These are phyloP conservation scores for Silurus glanis DNA, from an alignment of 2,113 vertebrate genomes.

Conservation along the genomic window DNA sequence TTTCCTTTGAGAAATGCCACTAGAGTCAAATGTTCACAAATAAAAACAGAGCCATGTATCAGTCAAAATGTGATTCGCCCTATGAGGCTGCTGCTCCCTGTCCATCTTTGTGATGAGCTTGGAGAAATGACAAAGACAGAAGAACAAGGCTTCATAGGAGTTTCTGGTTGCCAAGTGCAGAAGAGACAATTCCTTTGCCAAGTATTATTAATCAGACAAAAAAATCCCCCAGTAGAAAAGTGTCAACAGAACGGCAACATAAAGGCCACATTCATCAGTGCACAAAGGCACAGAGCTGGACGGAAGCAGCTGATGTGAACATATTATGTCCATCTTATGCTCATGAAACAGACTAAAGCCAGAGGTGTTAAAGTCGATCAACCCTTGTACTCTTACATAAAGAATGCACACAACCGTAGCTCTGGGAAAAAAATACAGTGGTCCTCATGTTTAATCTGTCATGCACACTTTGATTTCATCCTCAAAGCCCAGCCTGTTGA, in stretches of 20 bases:
- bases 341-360: constrained; percentile 54
- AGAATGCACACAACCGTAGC: constrained; percentile 58
- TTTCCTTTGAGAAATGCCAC: constrained; percentile 48
- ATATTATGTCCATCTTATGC: constrained; percentile 62
- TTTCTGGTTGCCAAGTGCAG: constrained; percentile 67
- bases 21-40: constrained; percentile 52
- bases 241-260: constrained; percentile 71
- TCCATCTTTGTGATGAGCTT: constrained; percentile 63
- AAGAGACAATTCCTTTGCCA: constrained; percentile 61
- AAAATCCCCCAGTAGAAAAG: constrained; percentile 61
- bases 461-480: constrained; percentile 62
- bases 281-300: constrained; percentile 64
- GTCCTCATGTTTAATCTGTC: constrained; percentile 63
- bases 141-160: constrained; percentile 64
- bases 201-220: constrained; percentile 65
- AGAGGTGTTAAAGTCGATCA: constrained; percentile 61
- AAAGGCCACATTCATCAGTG: constrained; percentile 67
- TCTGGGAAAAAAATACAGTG: constrained; percentile 63
- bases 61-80: constrained; percentile 47
- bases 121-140: constrained; percentile 64
- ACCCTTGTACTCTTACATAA: constrained; percentile 61
- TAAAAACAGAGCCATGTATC: constrained; percentile 61
- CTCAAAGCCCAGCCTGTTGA: constrained; percentile 63
- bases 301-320: constrained; percentile 53
- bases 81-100: constrained; percentile 49